These are phyloP conservation scores for Tinamus guttatus DNA, from an alignment of 2,113 vertebrate genomes.

Conservation along the genomic window DNA sequence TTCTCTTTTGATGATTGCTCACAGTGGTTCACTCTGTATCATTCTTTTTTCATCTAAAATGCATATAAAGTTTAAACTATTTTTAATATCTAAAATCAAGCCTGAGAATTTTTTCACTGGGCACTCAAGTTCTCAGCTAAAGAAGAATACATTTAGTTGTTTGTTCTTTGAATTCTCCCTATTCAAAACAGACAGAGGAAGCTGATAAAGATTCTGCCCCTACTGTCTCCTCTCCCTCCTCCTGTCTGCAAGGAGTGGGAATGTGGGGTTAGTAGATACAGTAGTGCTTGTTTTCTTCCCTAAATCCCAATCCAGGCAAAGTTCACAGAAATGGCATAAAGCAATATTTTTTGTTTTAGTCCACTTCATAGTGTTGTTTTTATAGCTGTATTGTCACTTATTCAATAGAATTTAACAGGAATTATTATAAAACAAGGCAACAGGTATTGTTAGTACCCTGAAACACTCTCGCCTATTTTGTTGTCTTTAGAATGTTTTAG, in stretches of 20 bases:
- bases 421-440: not conserved
- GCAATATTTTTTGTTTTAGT: not conserved
- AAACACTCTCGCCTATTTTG: not conserved
- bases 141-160: too few relatives aligned
- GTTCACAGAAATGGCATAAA: not conserved
- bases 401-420: not conserved
- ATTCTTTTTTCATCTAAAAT: not conserved
- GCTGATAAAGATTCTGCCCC: not conserved
- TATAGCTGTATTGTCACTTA: not conserved
- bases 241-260: not conserved
- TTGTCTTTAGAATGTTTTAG: not conserved
- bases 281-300: not conserved
- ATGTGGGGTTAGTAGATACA: not conserved
- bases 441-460: not conserved
- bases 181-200: too few relatives aligned
- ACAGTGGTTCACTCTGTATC: not conserved
- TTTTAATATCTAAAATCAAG: not conserved
- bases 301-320: not conserved
- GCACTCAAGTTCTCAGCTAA: too few relatives aligned
- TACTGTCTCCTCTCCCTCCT: not conserved
- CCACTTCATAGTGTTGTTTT: not conserved
- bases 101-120: not conserved
- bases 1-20: not conserved
- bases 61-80: not conserved
- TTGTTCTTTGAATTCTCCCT: too few relatives aligned